Base-by-base conservation (phyloP, 1,140 invertebrate genomes). In the Musca vetustissima region DNA sequence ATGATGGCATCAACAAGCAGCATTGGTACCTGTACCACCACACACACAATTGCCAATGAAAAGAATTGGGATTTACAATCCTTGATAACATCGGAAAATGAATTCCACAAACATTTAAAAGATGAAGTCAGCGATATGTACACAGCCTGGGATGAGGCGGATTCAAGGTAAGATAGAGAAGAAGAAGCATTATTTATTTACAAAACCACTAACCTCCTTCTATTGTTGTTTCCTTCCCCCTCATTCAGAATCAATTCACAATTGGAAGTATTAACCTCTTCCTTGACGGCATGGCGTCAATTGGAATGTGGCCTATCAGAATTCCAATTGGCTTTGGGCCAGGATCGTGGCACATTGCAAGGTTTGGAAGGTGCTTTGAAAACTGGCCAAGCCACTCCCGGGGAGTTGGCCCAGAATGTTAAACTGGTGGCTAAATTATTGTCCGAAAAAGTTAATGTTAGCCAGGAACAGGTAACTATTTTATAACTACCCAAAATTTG, bases 71-170 rank as follows among this genome's bases (percentile, higher is more conserved):
- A 82, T 65, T 71, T 74, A 25, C 68, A 75, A 19, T 75, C 76
- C 28, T 47, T 84, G 21, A 75, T 77, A 36, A 77, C 74, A 21
- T 72, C 83, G 3, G 83, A 84, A 69, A 76, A 79, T 49, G 81
- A 84, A 74, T 85, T 84, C 67, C 81, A 83, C 67, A 84, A 80
- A 66, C 86, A 86, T 21, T 85, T 93, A 50, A 91, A 92, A 72
- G 87, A 90, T 49, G 89, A 91, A 49, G 87, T 94, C 49, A 87
- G 89, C 59, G 88, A 92, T 57, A 84, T 94, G 71, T 91, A 93
- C 71, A 85, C 88, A 25, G 86, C 90, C 22, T 94, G 91, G 89
- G 91, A 93, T 70, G 90, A 92, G 69, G 88, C 88, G 0, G 87
- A 89, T 82, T 87, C 90, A 83, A 88, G 89, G 92, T 93, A 78